These are phyloP conservation scores for Oscarella lobularis DNA, from an alignment of 37 sponge, comb jelly and placozoan species.

Conservation along the genomic window DNA sequence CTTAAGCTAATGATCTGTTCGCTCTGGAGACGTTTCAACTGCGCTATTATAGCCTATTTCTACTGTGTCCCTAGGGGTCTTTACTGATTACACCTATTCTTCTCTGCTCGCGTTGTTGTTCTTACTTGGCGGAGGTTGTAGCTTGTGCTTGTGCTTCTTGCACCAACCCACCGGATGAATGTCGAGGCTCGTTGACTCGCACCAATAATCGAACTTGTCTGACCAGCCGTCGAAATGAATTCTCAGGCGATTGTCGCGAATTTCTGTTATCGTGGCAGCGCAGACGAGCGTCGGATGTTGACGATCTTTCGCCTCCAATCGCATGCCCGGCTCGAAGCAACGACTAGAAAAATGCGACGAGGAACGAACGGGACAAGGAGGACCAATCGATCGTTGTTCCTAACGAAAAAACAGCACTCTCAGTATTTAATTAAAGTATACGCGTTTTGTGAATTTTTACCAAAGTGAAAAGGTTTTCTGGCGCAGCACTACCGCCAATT, in stretches of 20 bases:
- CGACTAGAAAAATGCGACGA: no score
- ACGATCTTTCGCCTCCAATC: constrained; percentile 66
- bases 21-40: no score
- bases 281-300: constrained; percentile 40
- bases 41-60: no score
- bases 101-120: no score
- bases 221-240: constrained; percentile 82
- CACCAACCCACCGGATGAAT: constrained; percentile 73
- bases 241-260: constrained; percentile 12
- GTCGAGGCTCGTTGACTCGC: constrained; percentile 20
- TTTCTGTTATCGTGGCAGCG: constrained; percentile 47
- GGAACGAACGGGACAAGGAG: no score
- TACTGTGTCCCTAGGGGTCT: no score
- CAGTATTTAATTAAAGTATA: no score
- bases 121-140: constrained; percentile 21
- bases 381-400: no score
- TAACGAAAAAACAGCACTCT: no score
- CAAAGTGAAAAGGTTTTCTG: neutral
- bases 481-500: neutral
- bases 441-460: no score
- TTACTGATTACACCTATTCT: no score
- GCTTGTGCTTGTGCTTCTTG: constrained; percentile 34
- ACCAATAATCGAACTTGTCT: constrained; percentile 54
- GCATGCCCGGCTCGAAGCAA: constrained; percentile 55
- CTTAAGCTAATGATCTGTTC: no score